Base-by-base conservation (phyloP, 2,113 vertebrate genomes). In the Lepus americanus region DNA sequence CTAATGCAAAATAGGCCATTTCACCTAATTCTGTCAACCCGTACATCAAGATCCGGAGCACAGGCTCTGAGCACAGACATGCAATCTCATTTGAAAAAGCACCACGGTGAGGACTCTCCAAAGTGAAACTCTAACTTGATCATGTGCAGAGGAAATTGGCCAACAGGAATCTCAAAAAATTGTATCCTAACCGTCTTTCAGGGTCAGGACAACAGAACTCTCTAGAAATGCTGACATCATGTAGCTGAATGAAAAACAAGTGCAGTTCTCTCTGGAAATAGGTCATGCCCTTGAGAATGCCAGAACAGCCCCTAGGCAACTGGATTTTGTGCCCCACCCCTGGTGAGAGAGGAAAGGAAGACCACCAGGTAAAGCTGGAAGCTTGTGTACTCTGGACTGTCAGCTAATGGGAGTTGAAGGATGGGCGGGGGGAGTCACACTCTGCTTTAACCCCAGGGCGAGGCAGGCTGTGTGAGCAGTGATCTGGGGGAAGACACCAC, bases 1-100 rank as follows among this genome's bases (percentile, higher is more conserved):
- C 0, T 90, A 85, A 87, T 63, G 69, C 93, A 94, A 96, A 97
- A 96, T 83, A 74, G 78, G 85, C 17, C 74, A 73, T 76, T 53
- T 97, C 88, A 78, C 63, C 87, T 80, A 94, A 92, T 95, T 94
- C 20, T 97, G 96, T 97, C 94, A 94, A 81, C 39, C 10, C 79
- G 92, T 53, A 93, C 53, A 5, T 12, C 29, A 49, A 86, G 85
- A 96, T 72, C 74, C 82, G 74, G 90, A 88, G 59, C 51, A 77
- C 39, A 14, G 59, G 94, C 92, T 83, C 87, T 0, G 49, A 88
- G 59, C 63, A 66, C 64, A 76, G 63, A 79, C 2, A 51, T 39
- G 7, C 73, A 67, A 63, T 95, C 16, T 82, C 66, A n/a, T 61
- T 94, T 64, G 69, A 36, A 63, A 97, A 97, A 95, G 53, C 53